Conservation (phyloP, 2,797 vertebrate genomes). For the Myiotriccus ornatus region DNA sequence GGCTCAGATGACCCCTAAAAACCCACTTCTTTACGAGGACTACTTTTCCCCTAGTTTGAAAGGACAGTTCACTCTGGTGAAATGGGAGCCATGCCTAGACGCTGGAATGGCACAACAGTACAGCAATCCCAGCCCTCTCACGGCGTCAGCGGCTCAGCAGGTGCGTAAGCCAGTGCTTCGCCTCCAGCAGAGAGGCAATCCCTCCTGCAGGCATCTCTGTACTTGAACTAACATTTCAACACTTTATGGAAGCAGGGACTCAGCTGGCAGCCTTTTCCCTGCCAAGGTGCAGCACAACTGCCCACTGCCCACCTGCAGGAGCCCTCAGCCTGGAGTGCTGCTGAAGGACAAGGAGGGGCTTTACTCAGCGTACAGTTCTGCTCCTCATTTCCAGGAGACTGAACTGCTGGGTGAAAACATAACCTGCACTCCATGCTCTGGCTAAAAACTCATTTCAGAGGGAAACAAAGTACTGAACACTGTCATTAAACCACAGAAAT, state of each 20-base stretch:
- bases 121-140: neutral
- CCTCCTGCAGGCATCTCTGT: neutral
- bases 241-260: neutral
- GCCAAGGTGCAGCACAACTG: neutral
- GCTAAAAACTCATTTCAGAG: neutral
- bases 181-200: neutral
- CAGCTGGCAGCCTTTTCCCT: neutral
- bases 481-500: neutral
- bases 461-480: neutral
- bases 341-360: neutral
- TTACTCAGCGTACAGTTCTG: neutral
- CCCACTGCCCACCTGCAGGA: neutral
- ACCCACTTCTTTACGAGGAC: neutral
- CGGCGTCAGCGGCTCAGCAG: neutral
- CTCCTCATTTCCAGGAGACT: neutral
- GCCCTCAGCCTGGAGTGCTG: neutral
- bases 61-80: neutral
- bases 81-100: neutral
- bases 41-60: neutral
- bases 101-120: neutral
- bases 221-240: neutral
- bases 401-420: neutral
- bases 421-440: neutral
- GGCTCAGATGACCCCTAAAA: neutral
- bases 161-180: neutral